These are phyloP conservation scores for Drosophila tropicalis DNA, from an alignment of 1,140 invertebrate species.

Conservation along the genomic window DNA sequence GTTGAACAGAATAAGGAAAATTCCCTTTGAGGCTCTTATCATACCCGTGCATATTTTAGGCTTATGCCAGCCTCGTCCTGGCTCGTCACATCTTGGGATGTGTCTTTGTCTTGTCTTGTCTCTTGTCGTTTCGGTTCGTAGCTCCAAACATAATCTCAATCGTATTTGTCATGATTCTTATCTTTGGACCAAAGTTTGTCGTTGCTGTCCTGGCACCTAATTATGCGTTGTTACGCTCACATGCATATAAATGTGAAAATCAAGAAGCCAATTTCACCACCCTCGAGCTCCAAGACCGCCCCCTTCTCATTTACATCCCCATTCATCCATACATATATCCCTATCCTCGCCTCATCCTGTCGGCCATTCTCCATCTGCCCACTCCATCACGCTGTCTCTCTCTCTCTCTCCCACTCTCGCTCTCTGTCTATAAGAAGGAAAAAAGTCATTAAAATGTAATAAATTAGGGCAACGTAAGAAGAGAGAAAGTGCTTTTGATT, in stretches of 20 bases:
- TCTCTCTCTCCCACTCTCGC: neutral
- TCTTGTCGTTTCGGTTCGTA: neutral
- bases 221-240: conserved; percentile 43
- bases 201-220: conserved; percentile 35
- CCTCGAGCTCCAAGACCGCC: neutral
- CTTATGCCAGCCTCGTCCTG: neutral
- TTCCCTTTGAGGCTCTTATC: neutral
- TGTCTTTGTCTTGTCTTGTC: neutral
- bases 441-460: conserved; percentile 80
- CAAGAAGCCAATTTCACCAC: conserved; percentile 55
- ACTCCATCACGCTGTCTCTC: neutral
- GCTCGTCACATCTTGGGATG: neutral
- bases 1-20: neutral
- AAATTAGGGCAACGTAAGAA: conserved; percentile 67
- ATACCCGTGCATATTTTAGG: conserved; percentile 1
- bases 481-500: conserved; percentile 22
- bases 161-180: conserved; percentile 46
- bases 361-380: neutral
- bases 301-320: neutral
- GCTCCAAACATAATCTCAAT: neutral
- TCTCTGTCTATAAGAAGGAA: conserved; percentile 45
- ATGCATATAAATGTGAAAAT: conserved; percentile 71
- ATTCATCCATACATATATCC: neutral
- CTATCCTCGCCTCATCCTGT: neutral
- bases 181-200: conserved; percentile 53